Base-by-base conservation (phyloP, 2,888 invertebrate species). In the Brachynemurus nebulosus region DNA sequence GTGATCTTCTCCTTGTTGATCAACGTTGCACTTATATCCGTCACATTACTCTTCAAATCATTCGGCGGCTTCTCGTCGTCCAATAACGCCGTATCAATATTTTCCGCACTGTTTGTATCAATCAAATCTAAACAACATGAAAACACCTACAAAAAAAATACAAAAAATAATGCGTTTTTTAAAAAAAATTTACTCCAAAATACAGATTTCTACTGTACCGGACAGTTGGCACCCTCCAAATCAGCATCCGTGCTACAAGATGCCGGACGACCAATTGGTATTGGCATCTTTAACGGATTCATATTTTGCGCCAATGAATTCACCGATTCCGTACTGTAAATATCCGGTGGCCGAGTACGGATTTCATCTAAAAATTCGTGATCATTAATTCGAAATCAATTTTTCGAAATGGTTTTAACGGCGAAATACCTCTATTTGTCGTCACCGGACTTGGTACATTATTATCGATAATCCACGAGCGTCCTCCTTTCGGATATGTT, bases 1-100 rank as follows among this genome's bases (percentile, higher is more conserved):
- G 57, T 52, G 5, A 63, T 57, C 50, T 59, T 62, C 41, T 55
- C 60, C 47, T 61, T 63, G 37, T 58, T 47, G 35, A 52, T 51
- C 36, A 60, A 48, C 9, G 57, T 43, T 12, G 52, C 47, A 0
- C 51, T 44, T n/a, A 25, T 30, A 7, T 34, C 42, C 4, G 42
- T 34, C 2, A 14, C 12, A 33, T 42, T 33, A n/a, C n/a, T n/a
- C 9, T 19, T 42, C n/a, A 19, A 12, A 20, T 14, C 12, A n/a
- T 19, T 30, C 5, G 33, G 9, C 11, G 16, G 25, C 12, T 17
- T 18, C 4, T 34, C 27, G 21, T 34, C 34, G 20, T 34, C 27
- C 14, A 34, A 33, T 3, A 23, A 11, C 8, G 20, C 40, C 12
- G 40, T 8, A 2, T 25, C 20, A 9, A 17, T 27, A n/a, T 18